A percentile compares a stretch with the other conserved stretches of the same genome.
These are phyloP conservation scores for Diadema setosum DNA, from an alignment of 35 echinoderm and acorn worm species.

Conservation along the genomic window DNA sequence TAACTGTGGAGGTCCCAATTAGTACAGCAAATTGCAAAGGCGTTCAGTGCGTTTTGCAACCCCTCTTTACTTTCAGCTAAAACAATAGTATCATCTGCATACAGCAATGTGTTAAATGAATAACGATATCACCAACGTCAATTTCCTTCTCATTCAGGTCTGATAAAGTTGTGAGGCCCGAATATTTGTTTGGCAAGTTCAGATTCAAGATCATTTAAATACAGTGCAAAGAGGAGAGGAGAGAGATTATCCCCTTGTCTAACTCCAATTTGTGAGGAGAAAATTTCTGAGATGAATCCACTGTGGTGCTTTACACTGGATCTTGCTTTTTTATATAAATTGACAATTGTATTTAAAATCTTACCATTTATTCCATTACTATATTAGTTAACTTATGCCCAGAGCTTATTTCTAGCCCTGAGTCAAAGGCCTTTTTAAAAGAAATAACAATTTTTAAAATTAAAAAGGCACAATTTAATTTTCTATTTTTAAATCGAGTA, in stretches of 20 bases:
- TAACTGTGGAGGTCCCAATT: neutral
- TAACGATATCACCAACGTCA: neutral
- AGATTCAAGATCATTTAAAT: constrained; percentile 1
- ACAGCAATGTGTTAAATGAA: neutral
- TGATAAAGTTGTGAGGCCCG: neutral
- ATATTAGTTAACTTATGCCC: neutral
- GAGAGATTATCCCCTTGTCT: neutral
- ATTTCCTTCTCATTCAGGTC: neutral
- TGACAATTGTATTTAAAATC: neutral
- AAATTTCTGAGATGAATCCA: neutral
- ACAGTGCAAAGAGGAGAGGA: neutral
- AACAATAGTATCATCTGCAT: neutral
- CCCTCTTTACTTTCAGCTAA: neutral
- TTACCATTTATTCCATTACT: neutral
- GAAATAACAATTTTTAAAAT: too few relatives aligned
- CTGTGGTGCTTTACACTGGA: too few relatives aligned
- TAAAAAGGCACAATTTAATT: neutral
- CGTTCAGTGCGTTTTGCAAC: neutral
- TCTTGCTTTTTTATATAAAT: neutral
- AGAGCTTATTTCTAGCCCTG: neutral
- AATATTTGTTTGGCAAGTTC: neutral
- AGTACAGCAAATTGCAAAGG: neutral
- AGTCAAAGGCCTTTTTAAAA: neutral
- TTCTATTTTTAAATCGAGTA: neutral
- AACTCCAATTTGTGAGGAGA: neutral